Evolutionary conservation across 1,140 invertebrate species (phyloP).

Genomic region (Drosophila nannoptera): DNA sequence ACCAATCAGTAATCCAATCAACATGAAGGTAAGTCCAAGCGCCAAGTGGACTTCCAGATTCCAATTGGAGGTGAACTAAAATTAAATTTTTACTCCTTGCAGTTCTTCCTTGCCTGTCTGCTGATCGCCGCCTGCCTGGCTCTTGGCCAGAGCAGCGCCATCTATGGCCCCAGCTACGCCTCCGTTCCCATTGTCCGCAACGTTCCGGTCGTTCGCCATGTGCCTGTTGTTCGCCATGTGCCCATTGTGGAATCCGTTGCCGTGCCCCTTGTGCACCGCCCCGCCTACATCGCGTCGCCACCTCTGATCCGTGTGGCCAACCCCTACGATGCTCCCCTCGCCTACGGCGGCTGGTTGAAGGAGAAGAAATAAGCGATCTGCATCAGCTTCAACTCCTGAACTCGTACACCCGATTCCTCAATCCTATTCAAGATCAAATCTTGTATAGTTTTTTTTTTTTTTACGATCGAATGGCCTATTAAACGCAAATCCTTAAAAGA

Average conservation of each 20-base stretch:
- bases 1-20: slow-evolving; percentile 42
- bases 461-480: slow-evolving; percentile 5
- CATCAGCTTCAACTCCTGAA: not conserved
- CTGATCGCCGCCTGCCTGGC: slow-evolving; percentile 60
- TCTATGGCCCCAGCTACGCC: slow-evolving; percentile 46
- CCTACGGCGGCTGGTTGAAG: slow-evolving; percentile 63
- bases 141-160: slow-evolving; percentile 54
- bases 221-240: slow-evolving; percentile 22
- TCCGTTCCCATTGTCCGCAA: slow-evolving; percentile 27
- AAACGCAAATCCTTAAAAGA: too few relatives aligned
- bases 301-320: slow-evolving; percentile 46
- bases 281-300: slow-evolving; percentile 39
- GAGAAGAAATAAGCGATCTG: slow-evolving; percentile 43
- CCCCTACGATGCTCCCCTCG: slow-evolving; percentile 52
- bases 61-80: not conserved
- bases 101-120: slow-evolving; percentile 60
- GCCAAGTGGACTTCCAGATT: not conserved
- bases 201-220: not conserved
- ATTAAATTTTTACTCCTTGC: not conserved
- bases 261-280: slow-evolving; percentile 41
- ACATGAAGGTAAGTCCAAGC: slow-evolving; percentile 63
- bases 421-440: too few relatives aligned
- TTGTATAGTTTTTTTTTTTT: slow-evolving; percentile 18
- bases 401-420: too few relatives aligned
- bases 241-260: slow-evolving; percentile 42